phyloP scores from a whole-genome alignment of 1,140 invertebrate genomes.

The Papilio xuthus region DNA sequence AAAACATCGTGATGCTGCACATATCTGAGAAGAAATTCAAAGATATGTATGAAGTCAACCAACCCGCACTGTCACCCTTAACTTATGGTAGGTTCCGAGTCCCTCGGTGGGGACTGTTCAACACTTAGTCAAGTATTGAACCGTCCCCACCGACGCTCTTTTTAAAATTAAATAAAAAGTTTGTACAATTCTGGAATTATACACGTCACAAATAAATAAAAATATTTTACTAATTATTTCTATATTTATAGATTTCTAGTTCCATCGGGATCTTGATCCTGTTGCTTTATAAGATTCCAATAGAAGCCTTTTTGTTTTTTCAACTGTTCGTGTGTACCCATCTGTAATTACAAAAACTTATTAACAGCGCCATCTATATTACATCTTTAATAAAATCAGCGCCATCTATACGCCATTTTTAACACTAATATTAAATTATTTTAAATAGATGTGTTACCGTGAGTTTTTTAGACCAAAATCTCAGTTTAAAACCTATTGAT shows the following conservation, averaged over 20 bases:
- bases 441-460: background rate
- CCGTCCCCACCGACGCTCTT: too few relatives aligned
- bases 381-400: background rate
- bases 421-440: background rate
- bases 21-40: too few relatives aligned
- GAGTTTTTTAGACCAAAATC: too few relatives aligned
- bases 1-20: too few relatives aligned
- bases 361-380: conserved; percentile 31
- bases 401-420: background rate
- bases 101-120: too few relatives aligned
- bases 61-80: too few relatives aligned
- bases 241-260: conserved; percentile 54
- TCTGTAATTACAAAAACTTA: conserved; percentile 50
- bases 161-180: background rate
- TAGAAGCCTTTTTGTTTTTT: conserved; percentile 74
- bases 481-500: too few relatives aligned
- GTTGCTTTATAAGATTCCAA: conserved; percentile 75
- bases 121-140: too few relatives aligned
- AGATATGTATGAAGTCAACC: too few relatives aligned
- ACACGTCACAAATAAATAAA: conserved; percentile 4
- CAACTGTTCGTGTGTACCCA: conserved; percentile 73
- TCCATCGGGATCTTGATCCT: conserved; percentile 63
- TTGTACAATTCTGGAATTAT: background rate
- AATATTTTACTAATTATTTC: background rate
- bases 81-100: too few relatives aligned